Evolutionary conservation across 2,113 vertebrate genomes (phyloP).

Genomic region (Diphyllodes magnificus): DNA sequence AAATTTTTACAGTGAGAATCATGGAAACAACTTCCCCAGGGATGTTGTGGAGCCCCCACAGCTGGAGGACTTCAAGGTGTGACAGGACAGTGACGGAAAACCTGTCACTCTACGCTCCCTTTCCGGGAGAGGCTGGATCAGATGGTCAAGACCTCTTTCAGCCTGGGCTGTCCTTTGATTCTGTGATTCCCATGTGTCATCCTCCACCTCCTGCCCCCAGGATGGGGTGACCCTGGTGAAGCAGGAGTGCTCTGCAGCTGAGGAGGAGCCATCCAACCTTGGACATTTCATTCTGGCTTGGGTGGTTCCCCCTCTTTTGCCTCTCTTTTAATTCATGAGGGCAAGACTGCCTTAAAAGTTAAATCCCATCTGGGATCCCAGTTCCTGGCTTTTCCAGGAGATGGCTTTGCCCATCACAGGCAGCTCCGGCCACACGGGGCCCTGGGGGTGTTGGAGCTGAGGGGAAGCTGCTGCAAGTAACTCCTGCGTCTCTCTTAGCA

Average conservation of each 20-base stretch:
- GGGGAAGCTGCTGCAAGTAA: background rate
- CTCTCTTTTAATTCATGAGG: background rate
- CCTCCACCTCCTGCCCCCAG: background rate
- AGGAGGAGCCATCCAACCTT: background rate
- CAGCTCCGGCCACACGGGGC: fast-evolving
- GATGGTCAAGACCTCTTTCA: background rate
- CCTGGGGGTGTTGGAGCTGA: background rate
- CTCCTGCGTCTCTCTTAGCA: background rate
- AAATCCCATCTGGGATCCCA: background rate
- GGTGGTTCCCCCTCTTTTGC: background rate
- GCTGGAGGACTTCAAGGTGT: background rate
- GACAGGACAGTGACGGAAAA: background rate
- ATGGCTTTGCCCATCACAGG: background rate
- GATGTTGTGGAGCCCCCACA: fast-evolving
- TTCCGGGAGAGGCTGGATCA: background rate
- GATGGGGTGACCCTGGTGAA: no score
- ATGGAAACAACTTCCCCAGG: background rate
- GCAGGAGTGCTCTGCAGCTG: background rate
- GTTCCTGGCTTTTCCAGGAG: background rate
- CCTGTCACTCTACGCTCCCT: background rate
- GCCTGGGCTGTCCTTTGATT: background rate
- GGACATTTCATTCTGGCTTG: background rate
- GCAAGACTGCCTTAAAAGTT: background rate
- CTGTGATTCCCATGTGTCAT: background rate
- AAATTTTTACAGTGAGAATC: background rate